Evolutionary conservation across 1,140 invertebrate species (phyloP).

Genomic region (Zaprionus ghesquierei): DNA sequence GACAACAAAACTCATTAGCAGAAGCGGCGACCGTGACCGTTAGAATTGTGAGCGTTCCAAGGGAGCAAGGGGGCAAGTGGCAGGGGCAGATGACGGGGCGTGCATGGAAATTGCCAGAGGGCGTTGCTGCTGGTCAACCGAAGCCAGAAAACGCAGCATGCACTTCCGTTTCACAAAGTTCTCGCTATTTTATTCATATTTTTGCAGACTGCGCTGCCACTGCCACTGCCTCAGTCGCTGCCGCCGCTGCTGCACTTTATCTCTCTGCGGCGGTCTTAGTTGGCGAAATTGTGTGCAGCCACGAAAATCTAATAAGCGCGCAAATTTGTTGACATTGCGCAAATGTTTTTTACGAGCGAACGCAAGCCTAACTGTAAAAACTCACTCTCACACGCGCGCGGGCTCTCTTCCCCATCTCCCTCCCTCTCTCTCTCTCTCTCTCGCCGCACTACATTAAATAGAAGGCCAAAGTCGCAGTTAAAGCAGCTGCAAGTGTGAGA

Average conservation of each 20-base stretch:
- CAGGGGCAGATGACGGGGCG: background rate
- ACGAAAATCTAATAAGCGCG: conserved; percentile 81
- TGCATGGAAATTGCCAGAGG: conserved; percentile 2
- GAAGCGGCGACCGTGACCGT: conserved; percentile 72
- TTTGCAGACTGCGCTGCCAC: conserved; percentile 14
- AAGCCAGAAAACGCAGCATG: conserved; percentile 58
- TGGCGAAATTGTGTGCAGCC: conserved; percentile 80
- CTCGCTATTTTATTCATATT: conserved; percentile 77
- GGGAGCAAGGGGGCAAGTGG: too few species aligned
- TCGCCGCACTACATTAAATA: background rate
- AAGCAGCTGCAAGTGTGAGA: background rate
- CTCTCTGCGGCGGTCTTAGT: conserved; percentile 75
- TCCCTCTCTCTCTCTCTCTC: background rate
- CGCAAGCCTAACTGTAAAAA: conserved; percentile 33
- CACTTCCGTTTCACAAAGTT: conserved; percentile 68
- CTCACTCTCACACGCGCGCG: background rate
- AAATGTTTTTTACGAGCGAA: conserved; percentile 76
- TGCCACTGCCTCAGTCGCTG: background rate
- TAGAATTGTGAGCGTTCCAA: conserved; percentile 46
- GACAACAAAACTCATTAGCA: conserved; percentile 81
- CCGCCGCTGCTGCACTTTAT: conserved; percentile 65
- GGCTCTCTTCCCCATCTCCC: background rate
- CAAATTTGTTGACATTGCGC: conserved; percentile 81
- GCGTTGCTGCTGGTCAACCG: conserved; percentile 34
- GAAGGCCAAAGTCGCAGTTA: background rate